These are phyloP conservation scores for Psammodynastes pulverulentus DNA, from an alignment of 2,113 vertebrate genomes.

Conservation along the genomic window DNA sequence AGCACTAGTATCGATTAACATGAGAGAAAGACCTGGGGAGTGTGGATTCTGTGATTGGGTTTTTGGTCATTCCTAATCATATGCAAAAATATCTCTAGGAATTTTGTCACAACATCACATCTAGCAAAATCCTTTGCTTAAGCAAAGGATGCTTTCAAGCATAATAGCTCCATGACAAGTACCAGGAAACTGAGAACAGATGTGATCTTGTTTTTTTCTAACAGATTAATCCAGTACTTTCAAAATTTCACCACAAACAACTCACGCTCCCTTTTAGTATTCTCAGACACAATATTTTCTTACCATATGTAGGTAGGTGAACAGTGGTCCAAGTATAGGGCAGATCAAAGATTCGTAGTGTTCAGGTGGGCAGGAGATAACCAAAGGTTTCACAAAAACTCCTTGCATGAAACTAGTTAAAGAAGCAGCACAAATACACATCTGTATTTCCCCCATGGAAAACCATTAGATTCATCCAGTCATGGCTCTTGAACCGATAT, in stretches of 20 bases:
- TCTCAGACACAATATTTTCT: constrained; percentile 27
- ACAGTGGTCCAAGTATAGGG: constrained; percentile 88
- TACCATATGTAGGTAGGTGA: constrained; percentile 91
- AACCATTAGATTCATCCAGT: neutral
- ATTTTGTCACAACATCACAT: neutral
- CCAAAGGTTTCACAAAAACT: constrained; percentile 88
- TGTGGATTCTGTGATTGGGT: neutral
- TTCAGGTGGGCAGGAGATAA: constrained; percentile 85
- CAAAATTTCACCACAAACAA: neutral
- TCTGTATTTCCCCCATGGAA: neutral
- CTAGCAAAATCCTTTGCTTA: neutral
- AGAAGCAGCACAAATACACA: constrained; percentile 47
- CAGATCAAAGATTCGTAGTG: constrained; percentile 85
- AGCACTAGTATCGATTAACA: neutral
- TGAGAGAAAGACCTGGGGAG: neutral
- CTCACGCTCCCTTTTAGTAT: neutral
- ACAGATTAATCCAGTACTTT: neutral
- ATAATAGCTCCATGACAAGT: neutral
- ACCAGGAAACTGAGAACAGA: neutral
- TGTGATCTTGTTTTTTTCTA: neutral
- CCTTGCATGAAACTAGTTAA: constrained; percentile 74
- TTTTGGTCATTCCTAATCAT: neutral
- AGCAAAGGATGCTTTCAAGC: neutral
- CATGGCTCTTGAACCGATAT: neutral
- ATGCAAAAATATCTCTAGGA: neutral